Base-by-base conservation (phyloP, 1,140 invertebrate genomes). In the Drosophila ohnishii region DNA sequence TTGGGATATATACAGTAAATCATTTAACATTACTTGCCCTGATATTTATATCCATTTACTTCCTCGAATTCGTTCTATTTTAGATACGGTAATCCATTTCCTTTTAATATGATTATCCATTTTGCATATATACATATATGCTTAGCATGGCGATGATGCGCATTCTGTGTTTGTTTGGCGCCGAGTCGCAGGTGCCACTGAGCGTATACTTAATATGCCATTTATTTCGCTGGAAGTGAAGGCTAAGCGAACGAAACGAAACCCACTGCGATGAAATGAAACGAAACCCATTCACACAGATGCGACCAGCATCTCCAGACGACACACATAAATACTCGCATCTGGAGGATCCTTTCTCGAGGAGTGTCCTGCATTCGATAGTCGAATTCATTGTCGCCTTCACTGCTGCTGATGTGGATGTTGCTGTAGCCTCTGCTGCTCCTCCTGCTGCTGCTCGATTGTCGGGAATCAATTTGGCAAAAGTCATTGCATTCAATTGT, bases 401-500 rank as follows among this genome's bases (percentile, higher is more conserved):
- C 13, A 16, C 48, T 58, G 65, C 42, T 60, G 44, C 40, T 44
- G 45, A 42, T 59, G n/a, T 19, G 28, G 28, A 22, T 55, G 45
- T 53, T 59, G 56, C 67, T 25, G 32, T 53, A 53, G 50, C 32
- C 50, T 10, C 0, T 37, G 37, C 55, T 50, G 14, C 39, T 56
- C 7, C 44, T 48, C n/a, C 69, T 51, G 11, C 39, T 5, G 39
- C 4, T 16, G 19, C 22, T 28, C 22, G 22, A 22, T 28, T 47
- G 45, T 86, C 72, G 60, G 78, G 83, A 86, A 87, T 86, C 83
- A 86, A 86, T 86, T 86, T 86, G 83, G 83, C 83, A 87, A 87
- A 86, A 86, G 83, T 86, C 83, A 86, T 86, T 87, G 83, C 83
- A 86, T 86, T 86, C 83, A 86, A 87, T 86, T 86, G 83, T 86